Evolutionary conservation across 1,140 invertebrate species (phyloP).

Genomic region (Cydia strobilella): DNA sequence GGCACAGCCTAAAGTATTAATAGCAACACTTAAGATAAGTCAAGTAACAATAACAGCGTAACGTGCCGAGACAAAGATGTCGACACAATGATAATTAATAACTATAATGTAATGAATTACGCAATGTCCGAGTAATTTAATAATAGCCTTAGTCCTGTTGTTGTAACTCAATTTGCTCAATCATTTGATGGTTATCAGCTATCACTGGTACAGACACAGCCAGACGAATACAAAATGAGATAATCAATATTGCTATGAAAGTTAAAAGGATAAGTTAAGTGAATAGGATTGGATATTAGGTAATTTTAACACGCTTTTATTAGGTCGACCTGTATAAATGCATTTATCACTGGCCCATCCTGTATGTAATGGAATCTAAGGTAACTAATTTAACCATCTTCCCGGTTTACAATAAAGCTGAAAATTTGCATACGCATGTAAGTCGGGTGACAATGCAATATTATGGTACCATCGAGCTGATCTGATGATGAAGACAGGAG

Average conservation of each 20-base stretch:
- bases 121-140: slow-evolving; percentile 15
- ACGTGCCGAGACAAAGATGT: neutral
- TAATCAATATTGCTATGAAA: neutral
- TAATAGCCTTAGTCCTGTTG: slow-evolving; percentile 1
- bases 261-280: neutral
- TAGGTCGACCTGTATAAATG: no score
- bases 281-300: neutral
- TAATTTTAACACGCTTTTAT: no score
- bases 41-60: neutral
- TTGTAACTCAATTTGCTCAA: slow-evolving; percentile 7
- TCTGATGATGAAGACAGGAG: no score
- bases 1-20: no score
- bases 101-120: neutral
- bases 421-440: no score
- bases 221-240: neutral
- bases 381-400: no score
- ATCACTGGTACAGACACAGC: slow-evolving; percentile 14
- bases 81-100: slow-evolving; percentile 6
- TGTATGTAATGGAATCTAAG: no score
- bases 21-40: neutral
- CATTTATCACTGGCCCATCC: no score
- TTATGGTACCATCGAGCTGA: no score
- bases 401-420: no score
- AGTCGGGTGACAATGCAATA: no score
- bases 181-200: neutral